These are phyloP conservation scores for Podarcis siculus DNA, from an alignment of 2,797 vertebrate genomes.

Conservation along the genomic window DNA sequence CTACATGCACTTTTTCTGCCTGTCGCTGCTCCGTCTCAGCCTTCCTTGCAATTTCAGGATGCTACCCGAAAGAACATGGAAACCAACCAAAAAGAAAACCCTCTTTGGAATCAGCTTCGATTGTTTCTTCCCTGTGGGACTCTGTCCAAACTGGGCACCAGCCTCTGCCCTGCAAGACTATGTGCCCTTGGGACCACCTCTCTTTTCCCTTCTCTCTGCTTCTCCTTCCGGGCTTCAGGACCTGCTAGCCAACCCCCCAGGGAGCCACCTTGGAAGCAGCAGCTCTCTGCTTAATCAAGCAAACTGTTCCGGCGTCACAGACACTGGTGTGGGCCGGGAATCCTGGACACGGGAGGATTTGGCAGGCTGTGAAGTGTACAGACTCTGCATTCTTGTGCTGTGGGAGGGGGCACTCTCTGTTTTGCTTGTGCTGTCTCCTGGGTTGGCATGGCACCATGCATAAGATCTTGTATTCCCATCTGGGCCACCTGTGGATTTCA, in stretches of 20 bases:
- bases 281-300: conserved; percentile 5
- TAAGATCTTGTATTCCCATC: not conserved
- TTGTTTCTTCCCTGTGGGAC: conserved; percentile 22
- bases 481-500: not conserved
- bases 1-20: conserved; percentile 47
- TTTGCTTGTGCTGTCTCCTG: not conserved
- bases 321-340: not conserved
- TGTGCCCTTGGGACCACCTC: not conserved
- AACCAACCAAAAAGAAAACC: conserved; percentile 34
- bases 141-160: conserved; percentile 9
- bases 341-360: not conserved
- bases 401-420: not conserved
- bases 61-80: conserved; percentile 33
- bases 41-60: conserved; percentile 50
- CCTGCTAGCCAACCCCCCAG: conserved; percentile 5
- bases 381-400: not conserved
- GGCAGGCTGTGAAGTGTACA: not conserved
- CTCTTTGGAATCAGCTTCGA: conserved; percentile 31
- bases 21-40: conserved; percentile 61
- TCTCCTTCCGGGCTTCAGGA: not conserved
- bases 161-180: conserved; percentile 15
- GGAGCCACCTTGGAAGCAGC: conserved; percentile 8
- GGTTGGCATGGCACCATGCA: not conserved
- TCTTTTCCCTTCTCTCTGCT: not conserved
- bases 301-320: not conserved